These are phyloP conservation scores for Rhinogobio ventralis DNA, from an alignment of 2,797 vertebrate genomes.

Conservation along the genomic window DNA sequence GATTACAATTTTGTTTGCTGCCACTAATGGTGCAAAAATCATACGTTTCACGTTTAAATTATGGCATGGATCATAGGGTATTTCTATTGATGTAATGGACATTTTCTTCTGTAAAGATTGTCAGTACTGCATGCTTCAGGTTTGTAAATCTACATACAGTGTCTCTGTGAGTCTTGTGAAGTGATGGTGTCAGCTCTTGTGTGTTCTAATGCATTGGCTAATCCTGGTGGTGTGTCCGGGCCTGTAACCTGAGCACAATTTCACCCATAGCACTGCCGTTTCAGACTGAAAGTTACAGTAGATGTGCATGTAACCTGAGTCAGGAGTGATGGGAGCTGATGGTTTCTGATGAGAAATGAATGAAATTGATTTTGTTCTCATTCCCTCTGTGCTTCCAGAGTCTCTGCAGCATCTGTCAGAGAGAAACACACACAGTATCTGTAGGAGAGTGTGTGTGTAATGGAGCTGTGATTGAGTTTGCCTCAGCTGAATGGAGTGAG, in stretches of 20 bases:
- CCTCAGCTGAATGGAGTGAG: conserved; percentile 6
- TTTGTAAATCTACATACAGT: neutral
- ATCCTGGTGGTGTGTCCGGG: conserved; percentile 7
- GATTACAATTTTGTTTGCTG: neutral
- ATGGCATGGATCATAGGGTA: neutral
- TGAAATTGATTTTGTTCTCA: conserved; percentile 28
- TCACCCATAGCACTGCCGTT: neutral
- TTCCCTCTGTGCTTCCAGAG: conserved; percentile 30
- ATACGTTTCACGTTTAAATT: neutral
- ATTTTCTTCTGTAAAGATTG: neutral
- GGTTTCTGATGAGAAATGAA: conserved; percentile 10
- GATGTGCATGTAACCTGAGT: conserved; percentile 31
- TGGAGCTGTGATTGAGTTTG: conserved; percentile 37
- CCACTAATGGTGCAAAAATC: neutral
- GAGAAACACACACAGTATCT: neutral
- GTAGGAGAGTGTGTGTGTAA: conserved; percentile 28
- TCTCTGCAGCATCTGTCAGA: conserved; percentile 30
- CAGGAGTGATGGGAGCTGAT: conserved; percentile 1
- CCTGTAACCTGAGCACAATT: conserved; percentile 16
- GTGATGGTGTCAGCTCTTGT: conserved; percentile 7
- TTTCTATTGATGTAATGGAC: neutral
- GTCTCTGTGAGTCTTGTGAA: neutral
- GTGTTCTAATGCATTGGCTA: neutral
- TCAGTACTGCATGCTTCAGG: neutral
- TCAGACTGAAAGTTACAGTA: conserved; percentile 17